Conservation (phyloP, 64 coral and sea anemone genomes). For the Montipora cactus region DNA sequence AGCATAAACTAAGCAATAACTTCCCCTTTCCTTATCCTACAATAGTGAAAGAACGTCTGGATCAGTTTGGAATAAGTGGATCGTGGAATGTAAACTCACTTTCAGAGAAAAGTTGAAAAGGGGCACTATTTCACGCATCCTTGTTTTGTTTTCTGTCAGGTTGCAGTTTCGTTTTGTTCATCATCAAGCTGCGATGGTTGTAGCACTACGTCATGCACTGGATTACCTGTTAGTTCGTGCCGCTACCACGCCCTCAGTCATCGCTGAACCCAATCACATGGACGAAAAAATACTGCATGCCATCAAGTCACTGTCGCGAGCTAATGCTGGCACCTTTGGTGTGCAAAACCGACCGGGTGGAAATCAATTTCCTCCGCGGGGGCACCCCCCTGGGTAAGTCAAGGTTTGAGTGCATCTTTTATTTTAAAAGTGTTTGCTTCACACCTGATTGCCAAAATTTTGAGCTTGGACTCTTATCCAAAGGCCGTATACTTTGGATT, state of each 20-base stretch:
- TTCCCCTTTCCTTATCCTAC: too few species aligned
- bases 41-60: too few species aligned
- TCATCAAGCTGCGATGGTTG: conserved; percentile 88
- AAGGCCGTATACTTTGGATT: too few species aligned
- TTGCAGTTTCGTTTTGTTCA: conserved; percentile 90
- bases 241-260: conserved; percentile 72
- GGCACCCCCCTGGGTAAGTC: conserved; percentile 65
- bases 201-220: conserved; percentile 88
- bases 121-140: background rate
- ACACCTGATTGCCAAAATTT: too few species aligned
- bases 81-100: too few species aligned
- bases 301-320: conserved; percentile 84
- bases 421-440: too few species aligned
- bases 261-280: conserved; percentile 73
- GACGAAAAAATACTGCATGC: conserved; percentile 87
- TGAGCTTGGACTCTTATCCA: too few species aligned
- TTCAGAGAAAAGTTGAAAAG: background rate
- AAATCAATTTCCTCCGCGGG: conserved; percentile 45
- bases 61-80: too few species aligned
- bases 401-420: background rate
- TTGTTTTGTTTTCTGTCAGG: conserved; percentile 31
- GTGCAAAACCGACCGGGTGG: conserved; percentile 14
- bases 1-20: too few species aligned
- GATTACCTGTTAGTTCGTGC: conserved; percentile 85
- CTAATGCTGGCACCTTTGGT: conserved; percentile 84